Conservation (phyloP, 2,797 vertebrate genomes). For the Tenualosa thibaudeaui region DNA sequence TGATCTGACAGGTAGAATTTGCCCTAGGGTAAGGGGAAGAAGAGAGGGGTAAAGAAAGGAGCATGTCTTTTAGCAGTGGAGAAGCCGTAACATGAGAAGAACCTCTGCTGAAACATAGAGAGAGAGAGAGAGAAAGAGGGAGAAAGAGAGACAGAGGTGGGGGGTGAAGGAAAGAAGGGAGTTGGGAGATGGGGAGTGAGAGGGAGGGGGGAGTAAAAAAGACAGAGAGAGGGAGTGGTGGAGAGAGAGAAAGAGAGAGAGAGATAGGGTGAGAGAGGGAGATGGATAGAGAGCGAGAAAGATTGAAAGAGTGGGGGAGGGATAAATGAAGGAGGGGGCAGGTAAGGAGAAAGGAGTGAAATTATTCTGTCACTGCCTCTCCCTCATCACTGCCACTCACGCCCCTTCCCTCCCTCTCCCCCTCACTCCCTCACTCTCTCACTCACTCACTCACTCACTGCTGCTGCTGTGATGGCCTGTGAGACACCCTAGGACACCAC, state of each 20-base stretch:
- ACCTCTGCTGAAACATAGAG: conserved; percentile 62
- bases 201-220: conserved; percentile 29
- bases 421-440: conserved; percentile 18
- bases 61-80: conserved; percentile 68
- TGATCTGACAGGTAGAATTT: conserved; percentile 80
- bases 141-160: conserved; percentile 46
- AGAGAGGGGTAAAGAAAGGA: conserved; percentile 70
- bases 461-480: neutral
- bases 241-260: neutral
- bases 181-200: conserved; percentile 48
- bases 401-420: conserved; percentile 31
- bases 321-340: conserved; percentile 19
- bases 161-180: conserved; percentile 35
- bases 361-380: conserved; percentile 71
- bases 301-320: conserved; percentile 24
- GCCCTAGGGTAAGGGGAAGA: conserved; percentile 67
- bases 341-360: conserved; percentile 62
- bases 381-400: conserved; percentile 76
- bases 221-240: neutral
- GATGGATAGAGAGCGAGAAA: neutral
- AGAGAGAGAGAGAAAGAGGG: neutral
- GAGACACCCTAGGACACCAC: neutral
- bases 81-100: conserved; percentile 74
- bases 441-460: neutral
- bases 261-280: neutral